These are phyloP conservation scores for Gracilinanus agilis DNA, from an alignment of 2,113 vertebrate species.

Conservation along the genomic window DNA sequence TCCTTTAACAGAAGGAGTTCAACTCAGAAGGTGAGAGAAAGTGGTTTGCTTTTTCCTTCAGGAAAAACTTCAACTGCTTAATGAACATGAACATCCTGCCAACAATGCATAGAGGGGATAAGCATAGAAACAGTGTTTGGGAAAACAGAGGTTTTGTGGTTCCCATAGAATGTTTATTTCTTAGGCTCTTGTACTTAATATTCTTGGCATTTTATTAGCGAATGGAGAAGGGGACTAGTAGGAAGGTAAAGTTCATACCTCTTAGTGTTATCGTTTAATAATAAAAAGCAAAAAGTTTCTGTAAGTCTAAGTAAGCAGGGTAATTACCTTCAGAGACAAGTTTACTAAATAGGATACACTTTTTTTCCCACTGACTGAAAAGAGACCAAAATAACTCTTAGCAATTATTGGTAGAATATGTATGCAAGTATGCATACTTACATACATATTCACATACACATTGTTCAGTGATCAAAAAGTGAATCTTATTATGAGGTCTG, in stretches of 20 bases:
- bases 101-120: conserved; percentile 4
- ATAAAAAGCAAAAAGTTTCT: neutral
- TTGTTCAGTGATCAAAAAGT: neutral
- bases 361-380: neutral
- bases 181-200: neutral
- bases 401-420: neutral
- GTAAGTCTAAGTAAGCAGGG: neutral
- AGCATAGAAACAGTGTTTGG: neutral
- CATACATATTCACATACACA: too few relatives aligned
- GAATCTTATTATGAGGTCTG: neutral
- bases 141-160: neutral
- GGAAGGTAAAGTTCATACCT: neutral
- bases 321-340: neutral
- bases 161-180: neutral
- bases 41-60: neutral
- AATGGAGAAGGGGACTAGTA: neutral
- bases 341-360: neutral
- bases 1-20: neutral
- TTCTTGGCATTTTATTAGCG: neutral
- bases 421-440: neutral
- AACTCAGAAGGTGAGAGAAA: neutral
- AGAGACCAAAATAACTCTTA: neutral
- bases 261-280: neutral
- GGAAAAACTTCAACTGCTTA: neutral
- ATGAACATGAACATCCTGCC: conserved; percentile 4